phyloP scores from a whole-genome alignment of 2,797 vertebrate species.

The Nyctalus aviator region DNA sequence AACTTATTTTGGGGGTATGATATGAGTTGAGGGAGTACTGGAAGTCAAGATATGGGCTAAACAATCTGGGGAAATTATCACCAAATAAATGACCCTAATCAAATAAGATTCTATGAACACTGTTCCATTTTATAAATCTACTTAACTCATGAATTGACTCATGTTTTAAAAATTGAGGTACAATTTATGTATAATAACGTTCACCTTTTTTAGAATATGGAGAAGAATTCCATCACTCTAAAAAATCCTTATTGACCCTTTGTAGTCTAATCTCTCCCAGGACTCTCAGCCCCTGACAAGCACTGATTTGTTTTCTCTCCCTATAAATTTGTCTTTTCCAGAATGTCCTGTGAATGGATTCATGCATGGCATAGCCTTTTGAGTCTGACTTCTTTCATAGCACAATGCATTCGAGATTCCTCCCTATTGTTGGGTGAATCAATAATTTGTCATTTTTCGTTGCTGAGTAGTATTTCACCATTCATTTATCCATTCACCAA shows the following conservation, averaged over 20 bases:
- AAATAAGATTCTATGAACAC: conserved; percentile 58
- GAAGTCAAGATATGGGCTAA: conserved; percentile 54
- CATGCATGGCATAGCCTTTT: background rate
- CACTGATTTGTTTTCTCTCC: conserved; percentile 24
- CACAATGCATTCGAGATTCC: conserved; percentile 7
- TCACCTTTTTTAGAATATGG: background rate
- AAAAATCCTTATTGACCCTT: conserved; percentile 13
- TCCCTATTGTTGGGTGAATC: background rate
- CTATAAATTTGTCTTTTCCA: conserved; percentile 38
- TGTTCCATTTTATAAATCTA: conserved; percentile 59
- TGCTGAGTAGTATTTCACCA: conserved; percentile 34
- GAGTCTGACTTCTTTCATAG: conserved; percentile 31
- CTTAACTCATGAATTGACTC: conserved; percentile 2
- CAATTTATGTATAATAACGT: conserved; percentile 21
- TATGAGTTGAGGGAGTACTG: background rate
- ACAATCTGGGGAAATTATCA: conserved; percentile 38
- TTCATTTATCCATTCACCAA: background rate
- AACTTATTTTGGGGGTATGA: conserved; percentile 17
- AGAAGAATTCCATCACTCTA: background rate
- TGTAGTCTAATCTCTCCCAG: background rate
- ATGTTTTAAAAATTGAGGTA: conserved; percentile 47
- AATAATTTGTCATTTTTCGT: conserved; percentile 41
- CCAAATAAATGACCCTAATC: conserved; percentile 33
- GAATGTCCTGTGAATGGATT: conserved; percentile 28
- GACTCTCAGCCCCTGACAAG: background rate